These are phyloP conservation scores for Agapornis canus DNA, from an alignment of 2,797 vertebrate species.

Conservation along the genomic window DNA sequence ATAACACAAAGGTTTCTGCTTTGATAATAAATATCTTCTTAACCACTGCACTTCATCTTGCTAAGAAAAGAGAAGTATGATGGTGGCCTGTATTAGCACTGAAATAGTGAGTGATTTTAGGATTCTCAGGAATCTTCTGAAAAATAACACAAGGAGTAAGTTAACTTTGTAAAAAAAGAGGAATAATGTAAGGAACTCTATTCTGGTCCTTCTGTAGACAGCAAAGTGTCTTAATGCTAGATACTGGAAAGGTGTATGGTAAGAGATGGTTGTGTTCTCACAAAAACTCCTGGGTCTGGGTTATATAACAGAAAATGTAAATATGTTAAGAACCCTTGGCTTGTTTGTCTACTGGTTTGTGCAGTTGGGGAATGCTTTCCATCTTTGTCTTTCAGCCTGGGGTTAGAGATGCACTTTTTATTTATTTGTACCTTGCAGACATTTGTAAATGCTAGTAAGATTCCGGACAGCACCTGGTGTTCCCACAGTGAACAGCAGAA, in stretches of 20 bases:
- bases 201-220: not conserved
- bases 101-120: not conserved
- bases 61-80: accelerated
- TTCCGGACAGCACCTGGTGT: accelerated
- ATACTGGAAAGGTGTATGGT: accelerated
- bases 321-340: not conserved
- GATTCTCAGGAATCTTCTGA: not conserved
- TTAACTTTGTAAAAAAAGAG: not conserved
- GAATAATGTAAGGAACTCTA: accelerated
- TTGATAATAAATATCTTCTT: not conserved
- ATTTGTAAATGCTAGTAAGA: not conserved
- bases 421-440: not conserved
- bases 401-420: accelerated
- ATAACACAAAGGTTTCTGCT: not conserved
- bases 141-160: not conserved
- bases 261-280: accelerated
- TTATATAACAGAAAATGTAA: not conserved
- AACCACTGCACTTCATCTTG: accelerated
- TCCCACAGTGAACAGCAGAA: not conserved
- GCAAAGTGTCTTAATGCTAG: not conserved
- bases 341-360: not conserved
- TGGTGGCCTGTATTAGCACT: not conserved
- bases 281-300: not conserved
- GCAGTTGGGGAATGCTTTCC: not conserved
- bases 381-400: not conserved